Evolutionary conservation across 2,888 invertebrate species (phyloP), one percentile per base, ranked within the genome.

Genomic region (Lithophane leautieri): DNA sequence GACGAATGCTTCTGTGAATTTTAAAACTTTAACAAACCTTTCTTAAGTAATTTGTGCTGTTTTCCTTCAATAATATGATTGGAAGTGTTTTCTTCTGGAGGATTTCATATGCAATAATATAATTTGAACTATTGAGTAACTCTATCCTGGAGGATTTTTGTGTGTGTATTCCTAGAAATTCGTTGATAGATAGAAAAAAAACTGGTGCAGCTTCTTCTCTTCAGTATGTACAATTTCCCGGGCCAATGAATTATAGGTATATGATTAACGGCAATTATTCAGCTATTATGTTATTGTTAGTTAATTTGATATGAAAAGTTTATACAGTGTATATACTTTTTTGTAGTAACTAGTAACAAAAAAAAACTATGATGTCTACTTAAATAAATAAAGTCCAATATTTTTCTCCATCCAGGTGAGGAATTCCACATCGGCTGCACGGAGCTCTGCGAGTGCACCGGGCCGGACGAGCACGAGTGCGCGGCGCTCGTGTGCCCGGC

Each of bases 401-500:
- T 12, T 34, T 40, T 40, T 14, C 22, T n/a, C 40, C 40, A 56
- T 0, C 4, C 95, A 95, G 97, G 97, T 0, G 97, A 98, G 86
- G 98, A 98, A 92, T 98, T 98, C 95, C 98, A 98, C 93, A 98
- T 99, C 88, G 98, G 98, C 22, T 99, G 99, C 91, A 97, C 98
- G 19, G 97, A 98, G 68, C 97, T 98, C 25, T 99, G 99, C 91
- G 97, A 97, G 75, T 99, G 99, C 90, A 97, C 97, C 2, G 97
- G 97, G 2, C 96, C 96, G 1, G 98, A 86, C 84, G 94, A 89
- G 47, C 97, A 97, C 0, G 98, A 98, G 83, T 99, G 99, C 90
- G 97, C 98, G 1, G 97, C 98, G 62, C 97, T 99, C 44, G 97
- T 98, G 82, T 99, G 99, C 97, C 99, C 83, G 0, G 98, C 98